These are phyloP conservation scores for Drosophila fungiperda DNA, from an alignment of 2,888 invertebrate genomes.

Conservation along the genomic window DNA sequence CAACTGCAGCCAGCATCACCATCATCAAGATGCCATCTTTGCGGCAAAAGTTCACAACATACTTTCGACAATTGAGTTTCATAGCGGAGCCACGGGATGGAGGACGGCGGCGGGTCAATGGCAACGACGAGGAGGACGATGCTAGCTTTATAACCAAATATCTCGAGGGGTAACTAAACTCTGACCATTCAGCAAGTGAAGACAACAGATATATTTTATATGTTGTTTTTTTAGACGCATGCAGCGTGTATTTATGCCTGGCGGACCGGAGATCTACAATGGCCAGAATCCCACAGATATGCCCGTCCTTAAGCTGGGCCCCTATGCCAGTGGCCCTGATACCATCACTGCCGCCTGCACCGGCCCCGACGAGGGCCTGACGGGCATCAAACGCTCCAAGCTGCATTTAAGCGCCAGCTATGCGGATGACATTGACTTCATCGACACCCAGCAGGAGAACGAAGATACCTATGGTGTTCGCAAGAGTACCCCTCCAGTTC, in stretches of 20 bases:
- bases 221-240: conserved; percentile 74
- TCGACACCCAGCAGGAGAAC: conserved; percentile 87
- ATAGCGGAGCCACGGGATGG: conserved; percentile 87
- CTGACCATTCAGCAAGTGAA: neutral
- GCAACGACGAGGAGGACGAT: conserved; percentile 86
- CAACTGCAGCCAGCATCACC: conserved; percentile 14
- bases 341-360: conserved; percentile 90
- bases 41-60: conserved; percentile 89
- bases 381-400: conserved; percentile 89
- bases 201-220: neutral
- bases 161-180: conserved; percentile 87
- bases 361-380: conserved; percentile 93
- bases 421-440: conserved; percentile 89
- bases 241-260: conserved; percentile 81
- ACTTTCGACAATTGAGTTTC: conserved; percentile 90
- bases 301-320: conserved; percentile 87
- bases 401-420: conserved; percentile 89
- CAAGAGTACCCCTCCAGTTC: conserved; percentile 74
- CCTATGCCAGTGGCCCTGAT: conserved; percentile 86
- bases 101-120: conserved; percentile 76
- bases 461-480: conserved; percentile 83
- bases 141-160: conserved; percentile 90
- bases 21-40: conserved; percentile 88
- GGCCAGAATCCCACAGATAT: conserved; percentile 91
- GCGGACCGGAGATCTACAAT: conserved; percentile 86